Conservation (phyloP, 1,140 invertebrate genomes). For the Leptinotarsa texana region DNA sequence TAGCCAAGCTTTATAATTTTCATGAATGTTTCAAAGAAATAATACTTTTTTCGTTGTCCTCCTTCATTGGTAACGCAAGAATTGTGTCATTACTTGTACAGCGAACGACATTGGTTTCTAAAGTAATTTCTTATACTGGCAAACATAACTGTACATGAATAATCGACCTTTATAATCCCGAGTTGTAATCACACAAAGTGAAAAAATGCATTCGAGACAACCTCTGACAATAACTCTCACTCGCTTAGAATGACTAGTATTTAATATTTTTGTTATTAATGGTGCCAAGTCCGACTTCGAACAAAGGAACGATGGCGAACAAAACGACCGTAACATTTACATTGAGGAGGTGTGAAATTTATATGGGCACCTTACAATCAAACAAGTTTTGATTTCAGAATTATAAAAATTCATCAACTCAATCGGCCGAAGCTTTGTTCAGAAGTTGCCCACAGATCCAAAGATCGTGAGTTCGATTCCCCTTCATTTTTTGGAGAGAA, state of each 20-base stretch:
- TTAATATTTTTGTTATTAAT: conserved; percentile 6
- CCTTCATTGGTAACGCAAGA: background rate
- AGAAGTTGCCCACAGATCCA: too few species aligned
- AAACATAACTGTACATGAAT: conserved; percentile 3
- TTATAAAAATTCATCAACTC: too few species aligned
- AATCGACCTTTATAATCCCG: background rate
- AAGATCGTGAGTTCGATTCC: too few species aligned
- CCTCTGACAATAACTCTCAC: background rate
- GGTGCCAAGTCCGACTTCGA: background rate
- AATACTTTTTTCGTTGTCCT: too few species aligned
- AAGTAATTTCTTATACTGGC: background rate
- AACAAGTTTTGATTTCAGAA: too few species aligned
- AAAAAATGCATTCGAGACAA: background rate
- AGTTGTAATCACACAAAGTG: background rate
- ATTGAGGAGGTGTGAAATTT: background rate
- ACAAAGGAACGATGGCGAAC: background rate
- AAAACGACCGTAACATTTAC: conserved; percentile 1
- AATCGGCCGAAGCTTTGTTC: too few species aligned
- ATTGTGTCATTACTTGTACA: background rate
- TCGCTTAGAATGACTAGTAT: background rate
- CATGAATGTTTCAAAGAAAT: too few species aligned
- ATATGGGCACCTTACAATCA: background rate
- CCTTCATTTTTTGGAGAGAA: too few species aligned
- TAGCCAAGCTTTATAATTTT: too few species aligned
- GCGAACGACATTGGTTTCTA: background rate